These are phyloP conservation scores for Drosophila varians DNA, from an alignment of 1,140 invertebrate genomes.

Conservation along the genomic window DNA sequence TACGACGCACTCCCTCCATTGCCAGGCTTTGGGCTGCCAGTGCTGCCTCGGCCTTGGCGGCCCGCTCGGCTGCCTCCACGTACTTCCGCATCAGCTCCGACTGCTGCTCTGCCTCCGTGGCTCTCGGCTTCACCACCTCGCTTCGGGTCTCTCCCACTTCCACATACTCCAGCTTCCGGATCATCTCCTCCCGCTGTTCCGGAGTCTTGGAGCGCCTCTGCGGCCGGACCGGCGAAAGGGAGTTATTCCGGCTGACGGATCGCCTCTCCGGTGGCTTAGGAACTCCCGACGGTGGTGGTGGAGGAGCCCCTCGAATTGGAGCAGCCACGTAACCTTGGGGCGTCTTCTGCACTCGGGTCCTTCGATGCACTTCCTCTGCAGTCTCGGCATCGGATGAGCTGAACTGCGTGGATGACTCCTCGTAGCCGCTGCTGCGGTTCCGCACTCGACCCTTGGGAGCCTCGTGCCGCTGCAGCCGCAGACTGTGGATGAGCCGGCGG, in stretches of 20 bases:
- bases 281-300: constrained; percentile 29
- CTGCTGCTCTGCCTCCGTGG: constrained; percentile 54
- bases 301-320: constrained; percentile 61
- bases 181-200: constrained; percentile 50
- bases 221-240: constrained; percentile 69
- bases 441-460: constrained; percentile 38
- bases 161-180: constrained; percentile 53
- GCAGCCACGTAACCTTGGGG: constrained; percentile 45
- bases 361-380: constrained; percentile 32
- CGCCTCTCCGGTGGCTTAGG: constrained; percentile 34
- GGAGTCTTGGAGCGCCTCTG: constrained; percentile 76
- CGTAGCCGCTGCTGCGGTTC: constrained; percentile 73
- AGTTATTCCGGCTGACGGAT: constrained; percentile 60
- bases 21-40: constrained; percentile 43
- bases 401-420: constrained; percentile 80
- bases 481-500: constrained; percentile 69
- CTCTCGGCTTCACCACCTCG: constrained; percentile 4
- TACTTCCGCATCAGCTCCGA: constrained; percentile 54
- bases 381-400: constrained; percentile 78
- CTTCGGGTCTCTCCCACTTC: constrained; percentile 46
- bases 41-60: constrained; percentile 58
- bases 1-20: constrained; percentile 47
- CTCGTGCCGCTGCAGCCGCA: constrained; percentile 68
- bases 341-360: constrained; percentile 9
- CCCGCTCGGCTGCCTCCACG: constrained; percentile 60